phyloP scores from a whole-genome alignment of 1,140 invertebrate genomes.

The Lordiphosa collinella region DNA sequence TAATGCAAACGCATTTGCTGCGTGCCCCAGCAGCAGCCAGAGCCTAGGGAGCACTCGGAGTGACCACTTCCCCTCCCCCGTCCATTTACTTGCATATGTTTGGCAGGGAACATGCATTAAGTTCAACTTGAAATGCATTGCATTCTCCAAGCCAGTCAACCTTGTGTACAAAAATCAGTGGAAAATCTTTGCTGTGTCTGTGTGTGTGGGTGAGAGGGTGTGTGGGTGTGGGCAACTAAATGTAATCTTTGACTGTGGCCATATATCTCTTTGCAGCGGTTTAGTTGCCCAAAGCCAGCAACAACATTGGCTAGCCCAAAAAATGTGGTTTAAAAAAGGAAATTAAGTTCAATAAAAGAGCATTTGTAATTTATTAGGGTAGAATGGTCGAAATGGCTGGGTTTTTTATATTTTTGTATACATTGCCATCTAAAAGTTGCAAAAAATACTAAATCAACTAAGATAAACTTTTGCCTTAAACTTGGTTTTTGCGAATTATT shows the following conservation, averaged over 20 bases:
- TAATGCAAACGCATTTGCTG: slow-evolving; percentile 73
- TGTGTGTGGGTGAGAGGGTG: slow-evolving; percentile 10
- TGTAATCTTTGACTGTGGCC: slow-evolving; percentile 68
- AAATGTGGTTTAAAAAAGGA: slow-evolving; percentile 64
- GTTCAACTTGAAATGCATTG: slow-evolving; percentile 47
- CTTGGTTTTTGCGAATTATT: too few relatives aligned
- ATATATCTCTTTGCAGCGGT: slow-evolving; percentile 70
- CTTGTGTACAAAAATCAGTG: slow-evolving; percentile 32
- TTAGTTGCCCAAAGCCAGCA: slow-evolving; percentile 27
- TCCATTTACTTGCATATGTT: not conserved
- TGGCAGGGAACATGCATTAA: slow-evolving; percentile 3
- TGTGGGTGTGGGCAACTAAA: slow-evolving; percentile 26
- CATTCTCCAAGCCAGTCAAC: slow-evolving; percentile 39
- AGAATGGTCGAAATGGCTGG: too few relatives aligned
- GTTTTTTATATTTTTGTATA: too few relatives aligned
- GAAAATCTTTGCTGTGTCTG: slow-evolving; percentile 15
- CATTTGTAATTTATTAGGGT: slow-evolving; percentile 65
- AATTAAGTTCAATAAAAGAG: slow-evolving; percentile 73
- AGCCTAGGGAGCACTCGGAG: slow-evolving; percentile 36
- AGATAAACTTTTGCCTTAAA: too few relatives aligned
- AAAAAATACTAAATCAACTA: too few relatives aligned
- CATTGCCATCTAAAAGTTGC: too few relatives aligned
- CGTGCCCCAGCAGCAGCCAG: slow-evolving; percentile 37
- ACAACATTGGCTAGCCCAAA: slow-evolving; percentile 27
- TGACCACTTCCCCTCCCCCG: slow-evolving; percentile 28